phyloP scores from a whole-genome alignment of 2,113 vertebrate species.

The Todiramphus chloris region DNA sequence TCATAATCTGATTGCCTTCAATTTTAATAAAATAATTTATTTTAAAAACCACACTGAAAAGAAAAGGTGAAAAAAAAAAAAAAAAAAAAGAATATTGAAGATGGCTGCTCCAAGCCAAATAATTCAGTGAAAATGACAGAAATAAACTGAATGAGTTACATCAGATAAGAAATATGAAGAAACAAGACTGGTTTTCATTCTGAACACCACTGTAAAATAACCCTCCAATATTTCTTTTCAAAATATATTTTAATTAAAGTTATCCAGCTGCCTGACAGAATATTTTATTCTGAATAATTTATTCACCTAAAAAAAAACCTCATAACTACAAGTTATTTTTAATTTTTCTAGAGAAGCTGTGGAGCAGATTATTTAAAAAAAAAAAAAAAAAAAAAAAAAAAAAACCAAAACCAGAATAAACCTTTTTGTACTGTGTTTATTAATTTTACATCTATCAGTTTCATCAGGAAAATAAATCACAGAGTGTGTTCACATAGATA shows the following conservation, averaged over 20 bases:
- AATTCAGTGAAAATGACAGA: slow-evolving; percentile 65
- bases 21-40: not conserved
- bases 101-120: slow-evolving; percentile 28
- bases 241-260: not conserved
- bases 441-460: not conserved
- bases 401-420: not conserved
- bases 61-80: rapidly evolving
- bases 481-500: not conserved
- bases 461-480: not conserved
- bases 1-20: not conserved
- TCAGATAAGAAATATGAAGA: not conserved
- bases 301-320: not conserved
- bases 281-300: not conserved
- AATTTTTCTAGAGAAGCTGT: not conserved
- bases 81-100: not conserved
- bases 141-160: not conserved
- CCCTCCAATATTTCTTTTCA: not conserved
- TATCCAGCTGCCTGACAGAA: not conserved
- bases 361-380: not conserved
- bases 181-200: not conserved
- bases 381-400: not conserved
- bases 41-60: not conserved
- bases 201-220: not conserved
- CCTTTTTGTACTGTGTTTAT: not conserved
- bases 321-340: not conserved